Percentiles rank a stretch among this genome's conserved stretches.
phyloP scores from a whole-genome alignment of 35 echinoderm and acorn worm species.

The Strongylocentrotus purpuratus region DNA sequence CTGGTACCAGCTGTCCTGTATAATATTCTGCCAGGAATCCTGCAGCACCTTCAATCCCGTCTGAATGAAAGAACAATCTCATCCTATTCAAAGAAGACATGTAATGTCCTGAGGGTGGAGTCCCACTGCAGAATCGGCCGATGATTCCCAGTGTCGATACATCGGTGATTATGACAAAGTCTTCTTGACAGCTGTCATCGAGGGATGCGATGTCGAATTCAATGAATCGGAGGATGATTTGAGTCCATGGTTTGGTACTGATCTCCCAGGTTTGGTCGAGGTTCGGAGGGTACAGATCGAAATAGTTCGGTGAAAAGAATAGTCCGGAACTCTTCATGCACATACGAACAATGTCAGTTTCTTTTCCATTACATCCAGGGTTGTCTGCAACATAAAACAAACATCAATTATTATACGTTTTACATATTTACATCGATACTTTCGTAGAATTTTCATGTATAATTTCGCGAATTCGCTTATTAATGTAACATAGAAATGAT shows the following conservation, averaged over 20 bases:
- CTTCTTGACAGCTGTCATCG: background rate
- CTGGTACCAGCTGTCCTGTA: background rate
- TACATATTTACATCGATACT: background rate
- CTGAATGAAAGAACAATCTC: background rate
- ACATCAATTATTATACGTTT: background rate
- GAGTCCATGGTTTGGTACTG: constrained; percentile 10
- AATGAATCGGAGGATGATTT: constrained; percentile 5
- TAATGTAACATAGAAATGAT: too few species aligned
- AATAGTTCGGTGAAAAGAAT: constrained; percentile 1
- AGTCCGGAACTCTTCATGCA: background rate
- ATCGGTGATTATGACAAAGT: constrained; percentile 1
- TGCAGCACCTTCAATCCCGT: background rate
- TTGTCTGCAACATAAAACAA: background rate
- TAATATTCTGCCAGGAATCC: constrained; percentile 16
- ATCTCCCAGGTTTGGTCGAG: constrained; percentile 18
- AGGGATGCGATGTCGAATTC: constrained; percentile 26
- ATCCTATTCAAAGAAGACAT: constrained; percentile 34
- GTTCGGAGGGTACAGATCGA: background rate
- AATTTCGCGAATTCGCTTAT: too few species aligned
- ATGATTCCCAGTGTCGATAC: background rate
- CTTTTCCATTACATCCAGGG: background rate
- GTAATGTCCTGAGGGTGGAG: background rate
- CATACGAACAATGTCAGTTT: background rate
- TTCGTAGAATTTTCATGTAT: too few species aligned
- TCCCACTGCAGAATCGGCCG: constrained; percentile 21